Conservation (phyloP, 1,140 invertebrate species). For the Drosophila ironensis region DNA sequence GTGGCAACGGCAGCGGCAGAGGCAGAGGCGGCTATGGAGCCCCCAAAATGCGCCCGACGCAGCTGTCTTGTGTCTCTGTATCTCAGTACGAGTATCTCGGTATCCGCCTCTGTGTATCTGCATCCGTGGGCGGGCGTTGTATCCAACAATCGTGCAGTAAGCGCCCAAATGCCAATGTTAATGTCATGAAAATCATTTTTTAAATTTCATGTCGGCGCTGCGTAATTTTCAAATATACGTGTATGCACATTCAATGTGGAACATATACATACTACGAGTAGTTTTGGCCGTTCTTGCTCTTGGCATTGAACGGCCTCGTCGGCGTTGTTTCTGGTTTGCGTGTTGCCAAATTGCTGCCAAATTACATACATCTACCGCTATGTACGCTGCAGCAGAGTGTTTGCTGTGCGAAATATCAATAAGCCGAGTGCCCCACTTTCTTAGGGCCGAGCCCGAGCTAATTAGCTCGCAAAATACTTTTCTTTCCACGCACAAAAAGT, state of each 20-base stretch:
- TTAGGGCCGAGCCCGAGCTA: constrained; percentile 1
- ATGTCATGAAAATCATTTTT: constrained; percentile 74
- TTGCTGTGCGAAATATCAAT: constrained; percentile 22
- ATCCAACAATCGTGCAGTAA: constrained; percentile 54
- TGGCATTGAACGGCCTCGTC: constrained; percentile 67
- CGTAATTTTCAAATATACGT: constrained; percentile 24
- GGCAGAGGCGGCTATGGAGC: constrained; percentile 10
- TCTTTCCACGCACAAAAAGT: not conserved
- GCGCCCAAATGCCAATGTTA: constrained; percentile 62
- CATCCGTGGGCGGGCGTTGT: not conserved
- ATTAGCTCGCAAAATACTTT: constrained; percentile 51
- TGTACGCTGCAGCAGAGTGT: not conserved
- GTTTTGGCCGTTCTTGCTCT: constrained; percentile 44
- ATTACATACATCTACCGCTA: constrained; percentile 27
- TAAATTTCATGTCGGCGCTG: constrained; percentile 49
- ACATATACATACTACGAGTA: constrained; percentile 3
- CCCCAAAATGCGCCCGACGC: constrained; percentile 24
- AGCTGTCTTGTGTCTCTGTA: constrained; percentile 38
- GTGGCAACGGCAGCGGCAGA: constrained; percentile 40
- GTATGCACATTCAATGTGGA: not conserved
- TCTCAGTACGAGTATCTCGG: constrained; percentile 8
- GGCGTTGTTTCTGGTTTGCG: constrained; percentile 25
- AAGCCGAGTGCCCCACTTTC: constrained; percentile 1
- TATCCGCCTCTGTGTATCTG: constrained; percentile 13
- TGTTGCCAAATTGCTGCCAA: constrained; percentile 47